These are phyloP conservation scores for Hemibagrus wyckioides DNA, from an alignment of 2,113 vertebrate genomes.

Conservation along the genomic window DNA sequence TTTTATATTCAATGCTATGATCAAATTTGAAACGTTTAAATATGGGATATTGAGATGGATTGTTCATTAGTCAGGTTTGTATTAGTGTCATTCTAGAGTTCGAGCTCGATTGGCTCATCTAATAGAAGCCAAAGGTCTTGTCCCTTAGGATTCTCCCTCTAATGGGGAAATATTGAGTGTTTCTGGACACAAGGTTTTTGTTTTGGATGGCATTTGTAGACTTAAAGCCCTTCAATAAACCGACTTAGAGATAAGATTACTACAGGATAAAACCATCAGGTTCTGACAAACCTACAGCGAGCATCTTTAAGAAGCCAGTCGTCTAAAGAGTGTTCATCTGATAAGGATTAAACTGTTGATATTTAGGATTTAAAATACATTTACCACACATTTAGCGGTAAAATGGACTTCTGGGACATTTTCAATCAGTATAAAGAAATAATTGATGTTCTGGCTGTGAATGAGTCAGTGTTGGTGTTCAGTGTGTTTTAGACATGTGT, in stretches of 20 bases:
- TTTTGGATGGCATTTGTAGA: not conserved
- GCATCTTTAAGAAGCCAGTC: not conserved
- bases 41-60: conserved; percentile 11
- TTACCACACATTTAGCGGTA: too few species aligned
- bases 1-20: too few species aligned
- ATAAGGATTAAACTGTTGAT: not conserved
- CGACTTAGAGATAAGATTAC: conserved; percentile 17
- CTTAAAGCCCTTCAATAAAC: conserved; percentile 42
- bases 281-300: not conserved
- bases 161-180: conserved; percentile 80
- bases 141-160: conserved; percentile 66
- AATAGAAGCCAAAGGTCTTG: conserved; percentile 75
- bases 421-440: too few species aligned
- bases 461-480: too few species aligned
- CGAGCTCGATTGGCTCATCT: conserved; percentile 75
- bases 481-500: too few species aligned
- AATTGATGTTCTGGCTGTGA: too few species aligned
- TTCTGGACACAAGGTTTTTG: conserved; percentile 63
- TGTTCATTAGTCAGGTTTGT: conserved; percentile 38
- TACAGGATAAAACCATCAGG: not conserved
- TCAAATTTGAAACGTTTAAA: not conserved
- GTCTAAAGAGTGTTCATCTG: not conserved
- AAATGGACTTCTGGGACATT: too few species aligned
- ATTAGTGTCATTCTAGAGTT: conserved; percentile 66
- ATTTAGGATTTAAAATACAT: not conserved